Evolutionary conservation across 53 echinoderm and acorn worm species (phyloP).

Genomic region (Actinopyga echinites): DNA sequence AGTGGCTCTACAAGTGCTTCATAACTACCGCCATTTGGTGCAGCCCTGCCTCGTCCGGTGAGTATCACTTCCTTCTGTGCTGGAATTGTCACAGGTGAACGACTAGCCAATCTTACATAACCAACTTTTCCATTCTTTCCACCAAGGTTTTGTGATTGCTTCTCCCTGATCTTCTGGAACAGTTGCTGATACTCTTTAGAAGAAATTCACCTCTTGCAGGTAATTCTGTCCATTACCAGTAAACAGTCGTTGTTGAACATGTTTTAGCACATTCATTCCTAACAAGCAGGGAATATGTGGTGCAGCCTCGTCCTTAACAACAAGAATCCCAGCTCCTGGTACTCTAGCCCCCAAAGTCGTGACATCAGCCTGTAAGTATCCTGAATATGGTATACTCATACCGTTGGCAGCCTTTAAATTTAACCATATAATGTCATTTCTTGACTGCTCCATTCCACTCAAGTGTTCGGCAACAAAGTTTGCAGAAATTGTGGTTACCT

Average conservation of each 20-base stretch:
- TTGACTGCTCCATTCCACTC: neutral
- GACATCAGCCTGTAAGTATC: neutral
- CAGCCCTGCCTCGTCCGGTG: conserved; percentile 16
- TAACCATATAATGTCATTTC: conserved; percentile 2
- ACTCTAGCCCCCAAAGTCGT: neutral
- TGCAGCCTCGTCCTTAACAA: conserved; percentile 6
- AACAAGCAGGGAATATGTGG: conserved; percentile 24
- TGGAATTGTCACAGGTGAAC: neutral
- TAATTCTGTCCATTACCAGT: conserved; percentile 5
- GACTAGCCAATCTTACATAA: neutral
- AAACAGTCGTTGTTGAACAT: neutral
- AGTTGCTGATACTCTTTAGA: neutral
- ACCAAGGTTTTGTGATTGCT: neutral
- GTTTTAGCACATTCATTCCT: conserved; percentile 30
- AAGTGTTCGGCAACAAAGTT: neutral
- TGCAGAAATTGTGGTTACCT: conserved; percentile 19
- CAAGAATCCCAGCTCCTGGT: neutral
- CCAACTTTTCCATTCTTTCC: conserved; percentile 9
- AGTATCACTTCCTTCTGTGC: conserved; percentile 7
- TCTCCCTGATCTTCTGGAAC: neutral
- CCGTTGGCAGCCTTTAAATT: conserved; percentile 18
- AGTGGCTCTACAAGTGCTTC: conserved; percentile 7
- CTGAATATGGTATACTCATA: neutral
- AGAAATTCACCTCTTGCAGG: neutral
- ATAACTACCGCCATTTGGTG: neutral